Conservation (phyloP, 2,113 vertebrate genomes). For the Gymnocephalus cernua region DNA sequence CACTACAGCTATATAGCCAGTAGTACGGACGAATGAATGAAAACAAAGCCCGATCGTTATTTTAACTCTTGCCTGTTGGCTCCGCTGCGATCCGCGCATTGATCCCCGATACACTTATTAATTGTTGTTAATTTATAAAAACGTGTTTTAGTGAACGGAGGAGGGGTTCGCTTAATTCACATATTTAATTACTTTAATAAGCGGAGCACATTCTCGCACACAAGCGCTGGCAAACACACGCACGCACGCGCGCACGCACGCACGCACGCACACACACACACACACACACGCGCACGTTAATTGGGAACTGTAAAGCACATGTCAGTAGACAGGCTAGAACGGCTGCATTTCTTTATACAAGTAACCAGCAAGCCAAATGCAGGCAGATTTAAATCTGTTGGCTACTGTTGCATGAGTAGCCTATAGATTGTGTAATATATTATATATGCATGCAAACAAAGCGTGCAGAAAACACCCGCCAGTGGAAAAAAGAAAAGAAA, state of each 20-base stretch:
- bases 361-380: not conserved
- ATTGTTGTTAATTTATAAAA: conserved; percentile 58
- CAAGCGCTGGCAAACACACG: not conserved
- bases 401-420: conserved; percentile 46
- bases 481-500: not conserved
- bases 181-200: conserved; percentile 47
- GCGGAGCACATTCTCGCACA: conserved; percentile 16
- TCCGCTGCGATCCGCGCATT: not conserved
- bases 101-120: conserved; percentile 3
- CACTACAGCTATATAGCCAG: conserved; percentile 9
- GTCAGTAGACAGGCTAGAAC: conserved; percentile 1
- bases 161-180: not conserved
- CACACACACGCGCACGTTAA: conserved; percentile 1
- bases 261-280: not conserved
- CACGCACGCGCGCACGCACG: not conserved
- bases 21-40: not conserved
- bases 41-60: not conserved
- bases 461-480: not conserved
- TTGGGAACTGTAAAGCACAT: conserved; percentile 57
- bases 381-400: conserved; percentile 2
- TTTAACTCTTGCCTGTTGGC: not conserved
- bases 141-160: not conserved
- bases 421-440: conserved; percentile 19
- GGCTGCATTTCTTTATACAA: conserved; percentile 22
- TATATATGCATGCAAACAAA: conserved; percentile 18